A percentile compares a stretch with the other conserved stretches of the same genome.
These are phyloP conservation scores for Neotragus pygmaeus DNA, from an alignment of 2,113 vertebrate genomes.

Conservation along the genomic window DNA sequence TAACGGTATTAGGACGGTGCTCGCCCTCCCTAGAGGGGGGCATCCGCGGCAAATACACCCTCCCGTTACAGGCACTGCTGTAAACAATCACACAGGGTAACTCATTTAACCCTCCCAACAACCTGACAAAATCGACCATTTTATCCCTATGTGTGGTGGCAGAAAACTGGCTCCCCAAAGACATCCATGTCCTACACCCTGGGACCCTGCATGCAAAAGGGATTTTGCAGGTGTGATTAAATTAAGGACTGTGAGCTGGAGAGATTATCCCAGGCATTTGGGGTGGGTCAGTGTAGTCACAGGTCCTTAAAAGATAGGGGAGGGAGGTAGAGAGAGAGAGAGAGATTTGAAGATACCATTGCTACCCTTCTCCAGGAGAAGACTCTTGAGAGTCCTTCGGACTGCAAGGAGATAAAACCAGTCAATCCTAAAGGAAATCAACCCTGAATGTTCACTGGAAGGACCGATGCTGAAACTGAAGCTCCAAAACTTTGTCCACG, in stretches of 20 bases:
- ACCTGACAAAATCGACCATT: not conserved
- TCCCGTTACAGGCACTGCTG: not conserved
- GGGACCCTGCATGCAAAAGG: not conserved
- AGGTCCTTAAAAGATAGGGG: not conserved
- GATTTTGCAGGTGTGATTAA: not conserved
- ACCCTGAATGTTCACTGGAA: not conserved
- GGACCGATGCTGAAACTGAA: not conserved
- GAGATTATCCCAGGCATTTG: not conserved
- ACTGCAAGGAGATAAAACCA: not conserved
- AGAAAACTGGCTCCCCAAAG: not conserved
- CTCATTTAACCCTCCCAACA: not conserved
- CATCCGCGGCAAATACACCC: rapidly evolving
- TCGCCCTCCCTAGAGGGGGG: not conserved
- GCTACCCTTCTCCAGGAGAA: not conserved
- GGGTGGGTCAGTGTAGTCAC: not conserved
- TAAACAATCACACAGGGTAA: too few species aligned
- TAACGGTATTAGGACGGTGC: rapidly evolving
- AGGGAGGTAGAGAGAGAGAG: not conserved
- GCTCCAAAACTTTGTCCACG: not conserved
- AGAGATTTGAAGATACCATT: not conserved
- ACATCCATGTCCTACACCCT: rapidly evolving
- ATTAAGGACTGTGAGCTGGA: not conserved
- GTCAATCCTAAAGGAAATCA: not conserved
- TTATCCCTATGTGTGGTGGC: not conserved
- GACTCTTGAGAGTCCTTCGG: not conserved